These are phyloP conservation scores for Alethe diademata DNA, from an alignment of 2,113 vertebrate genomes.

Conservation along the genomic window DNA sequence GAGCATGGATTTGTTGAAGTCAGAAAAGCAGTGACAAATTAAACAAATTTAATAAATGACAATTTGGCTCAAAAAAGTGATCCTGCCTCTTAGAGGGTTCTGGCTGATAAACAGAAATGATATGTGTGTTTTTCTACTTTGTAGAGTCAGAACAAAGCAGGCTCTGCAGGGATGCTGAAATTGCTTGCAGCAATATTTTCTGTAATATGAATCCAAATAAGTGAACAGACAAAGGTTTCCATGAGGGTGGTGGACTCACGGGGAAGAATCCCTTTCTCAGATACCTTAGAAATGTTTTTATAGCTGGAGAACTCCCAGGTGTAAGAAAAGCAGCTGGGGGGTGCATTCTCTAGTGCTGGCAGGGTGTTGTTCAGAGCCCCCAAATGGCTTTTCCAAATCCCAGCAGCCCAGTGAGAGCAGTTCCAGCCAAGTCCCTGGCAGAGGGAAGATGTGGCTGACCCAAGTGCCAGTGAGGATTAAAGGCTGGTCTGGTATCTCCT, in stretches of 20 bases:
- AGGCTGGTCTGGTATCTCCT: not conserved
- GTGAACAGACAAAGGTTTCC: not conserved
- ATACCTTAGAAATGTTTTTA: not conserved
- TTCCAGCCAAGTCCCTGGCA: not conserved
- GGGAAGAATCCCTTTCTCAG: not conserved
- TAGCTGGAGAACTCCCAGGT: not conserved
- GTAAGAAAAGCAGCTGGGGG: not conserved
- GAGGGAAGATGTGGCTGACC: not conserved
- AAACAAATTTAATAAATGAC: not conserved
- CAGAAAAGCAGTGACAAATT: not conserved
- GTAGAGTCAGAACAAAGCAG: not conserved
- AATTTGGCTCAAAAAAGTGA: not conserved
- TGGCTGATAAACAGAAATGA: not conserved
- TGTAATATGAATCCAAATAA: slow-evolving; percentile 29
- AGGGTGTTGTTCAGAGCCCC: not conserved
- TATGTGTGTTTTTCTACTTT: not conserved
- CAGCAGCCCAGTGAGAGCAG: not conserved
- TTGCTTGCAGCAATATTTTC: slow-evolving; percentile 5
- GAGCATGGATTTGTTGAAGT: not conserved
- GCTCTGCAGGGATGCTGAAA: not conserved
- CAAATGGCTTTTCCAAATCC: not conserved
- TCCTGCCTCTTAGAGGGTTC: not conserved
- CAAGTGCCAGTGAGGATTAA: not conserved
- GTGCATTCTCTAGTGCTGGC: no score
- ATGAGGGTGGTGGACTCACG: not conserved